phyloP scores from a whole-genome alignment of 2,797 vertebrate species.

The Myripristis jacobus region DNA sequence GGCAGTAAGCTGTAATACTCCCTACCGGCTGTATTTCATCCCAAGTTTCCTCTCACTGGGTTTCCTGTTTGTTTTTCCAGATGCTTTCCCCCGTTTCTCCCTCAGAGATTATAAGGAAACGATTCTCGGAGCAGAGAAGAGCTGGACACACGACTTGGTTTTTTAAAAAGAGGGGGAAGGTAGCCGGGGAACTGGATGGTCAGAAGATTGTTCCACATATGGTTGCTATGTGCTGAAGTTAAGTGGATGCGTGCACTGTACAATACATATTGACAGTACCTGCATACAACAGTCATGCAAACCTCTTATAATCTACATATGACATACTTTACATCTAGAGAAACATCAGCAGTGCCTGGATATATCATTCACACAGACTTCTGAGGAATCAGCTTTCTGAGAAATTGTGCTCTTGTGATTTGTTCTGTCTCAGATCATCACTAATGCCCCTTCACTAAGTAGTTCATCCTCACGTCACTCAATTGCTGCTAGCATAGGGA shows the following conservation, averaged over 20 bases:
- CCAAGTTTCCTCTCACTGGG: slow-evolving; percentile 67
- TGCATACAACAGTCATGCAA: slow-evolving; percentile 51
- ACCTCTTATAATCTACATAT: slow-evolving; percentile 19
- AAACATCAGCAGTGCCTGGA: background rate
- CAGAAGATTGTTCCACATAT: slow-evolving; percentile 62
- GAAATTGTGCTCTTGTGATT: slow-evolving; percentile 29
- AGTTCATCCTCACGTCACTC: slow-evolving; percentile 46
- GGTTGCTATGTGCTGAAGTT: slow-evolving; percentile 68
- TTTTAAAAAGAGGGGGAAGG: slow-evolving; percentile 48
- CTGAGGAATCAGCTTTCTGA: slow-evolving; percentile 1
- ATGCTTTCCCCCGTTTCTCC: slow-evolving; percentile 73
- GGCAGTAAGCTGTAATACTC: slow-evolving; percentile 64
- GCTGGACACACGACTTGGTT: slow-evolving; percentile 64
- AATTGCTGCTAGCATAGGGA: slow-evolving; percentile 39
- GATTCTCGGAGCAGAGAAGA: slow-evolving; percentile 60
- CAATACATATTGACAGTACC: slow-evolving; percentile 69
- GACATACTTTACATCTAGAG: background rate
- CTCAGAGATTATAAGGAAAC: slow-evolving; percentile 74
- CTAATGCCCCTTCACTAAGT: slow-evolving; percentile 43
- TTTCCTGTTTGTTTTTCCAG: slow-evolving; percentile 85
- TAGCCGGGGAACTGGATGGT: slow-evolving; percentile 64
- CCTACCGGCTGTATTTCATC: slow-evolving; percentile 77
- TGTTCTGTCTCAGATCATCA: slow-evolving; percentile 40
- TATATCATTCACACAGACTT: slow-evolving; percentile 15
- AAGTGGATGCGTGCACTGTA: slow-evolving; percentile 68